Base-by-base conservation (phyloP, 2,113 vertebrate genomes). In the Thoracochromis brauschi region DNA sequence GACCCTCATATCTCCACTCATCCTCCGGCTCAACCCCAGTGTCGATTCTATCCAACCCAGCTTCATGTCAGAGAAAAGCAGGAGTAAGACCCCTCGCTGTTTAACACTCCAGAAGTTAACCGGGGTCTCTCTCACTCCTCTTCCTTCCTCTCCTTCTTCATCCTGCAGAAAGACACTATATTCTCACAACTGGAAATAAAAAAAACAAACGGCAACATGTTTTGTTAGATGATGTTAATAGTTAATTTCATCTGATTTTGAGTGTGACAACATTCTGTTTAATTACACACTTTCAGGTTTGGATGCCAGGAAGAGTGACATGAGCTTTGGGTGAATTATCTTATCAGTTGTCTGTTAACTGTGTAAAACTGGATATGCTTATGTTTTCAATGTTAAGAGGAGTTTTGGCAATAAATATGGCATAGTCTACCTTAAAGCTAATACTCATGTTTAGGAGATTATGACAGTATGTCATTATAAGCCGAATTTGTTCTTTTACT, bases 1-100 rank as follows among this genome's bases (percentile, higher is more conserved):
- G 93, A 94, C 92, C 93, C 91, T 93, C 91, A 90, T 94, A 94
- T 95, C 94, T 93, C 91, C 90, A 92, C 95, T 96, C 94, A 95
- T 95, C 93, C 93, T 90, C 91, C 90, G 79, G 93, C 92, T 95
- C 91, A 94, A 93, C 93, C 93, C 57, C 71, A 19, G 82, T 94
- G 95, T 94, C 91, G 89, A 92, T 94, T 94, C 93, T 92, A 93
- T 95, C 91, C 94, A 93, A 80, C 90, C 90, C 87, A 58, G 90
- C 91, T 90, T 87, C 87, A 60, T 93, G 93, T 94, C 92, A 89
- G 87, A 93, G 93, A 91, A 94, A 92, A 94, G 91, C 89, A 86
- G 90, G 91, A 95, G 93, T 92, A 92, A 89, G 94, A 95, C 91
- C 88, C 86, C 92, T 94, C 49, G 82, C 94, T 94, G 93, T 92